These are phyloP conservation scores for Tapirus indicus DNA, from an alignment of 2,797 vertebrate species.

Conservation along the genomic window DNA sequence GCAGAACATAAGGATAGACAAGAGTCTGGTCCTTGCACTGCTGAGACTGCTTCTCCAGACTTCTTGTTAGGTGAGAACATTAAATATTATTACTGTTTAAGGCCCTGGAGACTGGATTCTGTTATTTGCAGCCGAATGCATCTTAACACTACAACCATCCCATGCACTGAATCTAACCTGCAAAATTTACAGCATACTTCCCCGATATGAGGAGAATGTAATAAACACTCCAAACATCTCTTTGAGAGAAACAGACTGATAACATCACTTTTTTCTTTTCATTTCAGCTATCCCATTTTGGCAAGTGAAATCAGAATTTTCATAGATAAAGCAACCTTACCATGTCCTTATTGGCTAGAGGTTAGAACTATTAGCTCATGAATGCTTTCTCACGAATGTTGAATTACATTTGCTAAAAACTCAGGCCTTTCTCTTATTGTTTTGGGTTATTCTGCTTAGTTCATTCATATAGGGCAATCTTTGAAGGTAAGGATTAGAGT, in stretches of 20 bases:
- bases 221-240: neutral
- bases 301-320: slow-evolving; percentile 36
- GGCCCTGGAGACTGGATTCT: neutral
- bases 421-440: neutral
- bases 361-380: neutral
- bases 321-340: neutral
- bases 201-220: neutral
- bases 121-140: neutral
- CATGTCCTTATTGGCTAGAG: neutral
- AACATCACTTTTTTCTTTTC: neutral
- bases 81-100: neutral
- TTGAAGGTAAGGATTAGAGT: neutral
- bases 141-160: neutral
- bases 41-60: neutral
- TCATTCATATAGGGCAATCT: neutral
- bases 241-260: neutral
- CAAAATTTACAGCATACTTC: neutral
- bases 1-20: neutral
- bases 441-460: neutral
- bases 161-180: neutral
- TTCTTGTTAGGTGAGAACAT: neutral
- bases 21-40: neutral
- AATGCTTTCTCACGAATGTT: neutral
- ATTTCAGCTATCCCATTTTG: neutral
- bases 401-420: neutral